Conservation (phyloP, 2,797 vertebrate genomes). For the Antrozous pallidus region DNA sequence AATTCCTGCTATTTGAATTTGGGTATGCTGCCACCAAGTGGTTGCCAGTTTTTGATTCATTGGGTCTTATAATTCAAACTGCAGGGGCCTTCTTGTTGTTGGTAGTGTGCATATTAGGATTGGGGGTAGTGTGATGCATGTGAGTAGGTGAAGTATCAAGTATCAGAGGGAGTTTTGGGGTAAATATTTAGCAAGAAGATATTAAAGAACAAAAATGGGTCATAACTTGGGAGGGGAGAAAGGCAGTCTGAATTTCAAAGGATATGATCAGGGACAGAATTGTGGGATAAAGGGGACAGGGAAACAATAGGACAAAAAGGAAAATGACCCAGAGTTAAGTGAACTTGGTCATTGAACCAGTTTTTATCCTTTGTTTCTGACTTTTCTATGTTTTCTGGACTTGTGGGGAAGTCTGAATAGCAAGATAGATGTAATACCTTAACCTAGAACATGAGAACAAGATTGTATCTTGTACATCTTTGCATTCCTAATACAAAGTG, state of each 20-base stretch:
- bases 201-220: slow-evolving; percentile 9
- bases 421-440: not conserved
- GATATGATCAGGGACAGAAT: slow-evolving; percentile 5
- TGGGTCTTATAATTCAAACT: not conserved
- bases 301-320: not conserved
- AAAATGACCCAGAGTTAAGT: slow-evolving; percentile 8
- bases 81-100: not conserved
- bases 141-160: not conserved
- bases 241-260: not conserved
- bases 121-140: not conserved
- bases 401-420: not conserved
- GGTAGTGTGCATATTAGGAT: not conserved
- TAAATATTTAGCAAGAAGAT: not conserved
- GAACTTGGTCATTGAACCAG: not conserved
- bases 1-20: slow-evolving; percentile 52
- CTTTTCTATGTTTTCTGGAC: not conserved
- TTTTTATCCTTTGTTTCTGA: not conserved
- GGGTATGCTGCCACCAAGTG: slow-evolving; percentile 68
- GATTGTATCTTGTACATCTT: not conserved
- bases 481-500: not conserved
- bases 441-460: not conserved
- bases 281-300: not conserved
- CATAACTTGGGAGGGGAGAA: not conserved
- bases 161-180: not conserved
- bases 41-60: slow-evolving; percentile 21